Conservation (phyloP, 2,113 vertebrate genomes). For the Carettochelys insculpta region DNA sequence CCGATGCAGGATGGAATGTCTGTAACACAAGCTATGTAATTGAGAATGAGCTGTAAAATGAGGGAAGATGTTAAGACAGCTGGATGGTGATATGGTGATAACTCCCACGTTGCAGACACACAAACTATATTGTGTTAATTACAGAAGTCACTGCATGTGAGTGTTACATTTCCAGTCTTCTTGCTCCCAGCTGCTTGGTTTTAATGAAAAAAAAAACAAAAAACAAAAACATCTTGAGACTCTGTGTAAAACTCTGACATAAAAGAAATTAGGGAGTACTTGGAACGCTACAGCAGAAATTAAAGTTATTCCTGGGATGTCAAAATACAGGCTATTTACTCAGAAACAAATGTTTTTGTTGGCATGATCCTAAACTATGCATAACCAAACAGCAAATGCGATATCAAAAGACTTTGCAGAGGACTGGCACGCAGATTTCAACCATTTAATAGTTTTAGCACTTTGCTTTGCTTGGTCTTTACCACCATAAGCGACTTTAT, state of each 20-base stretch:
- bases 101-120: neutral
- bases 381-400: neutral
- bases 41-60: neutral
- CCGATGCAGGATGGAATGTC: conserved; percentile 28
- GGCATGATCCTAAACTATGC: neutral
- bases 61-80: neutral
- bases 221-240: no score
- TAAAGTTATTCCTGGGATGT: neutral
- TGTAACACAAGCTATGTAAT: conserved; percentile 40
- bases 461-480: neutral
- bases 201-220: neutral
- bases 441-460: neutral
- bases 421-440: neutral
- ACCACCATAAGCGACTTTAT: neutral
- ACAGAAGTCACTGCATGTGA: neutral
- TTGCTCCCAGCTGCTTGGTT: neutral
- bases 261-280: fast-evolving
- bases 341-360: conserved; percentile 9
- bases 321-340: fast-evolving
- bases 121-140: neutral
- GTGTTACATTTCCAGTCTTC: neutral
- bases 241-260: neutral
- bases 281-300: neutral
- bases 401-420: neutral
- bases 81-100: neutral